These are phyloP conservation scores for Polylopha cassiicola DNA, from an alignment of 2,888 invertebrate species.

Conservation along the genomic window DNA sequence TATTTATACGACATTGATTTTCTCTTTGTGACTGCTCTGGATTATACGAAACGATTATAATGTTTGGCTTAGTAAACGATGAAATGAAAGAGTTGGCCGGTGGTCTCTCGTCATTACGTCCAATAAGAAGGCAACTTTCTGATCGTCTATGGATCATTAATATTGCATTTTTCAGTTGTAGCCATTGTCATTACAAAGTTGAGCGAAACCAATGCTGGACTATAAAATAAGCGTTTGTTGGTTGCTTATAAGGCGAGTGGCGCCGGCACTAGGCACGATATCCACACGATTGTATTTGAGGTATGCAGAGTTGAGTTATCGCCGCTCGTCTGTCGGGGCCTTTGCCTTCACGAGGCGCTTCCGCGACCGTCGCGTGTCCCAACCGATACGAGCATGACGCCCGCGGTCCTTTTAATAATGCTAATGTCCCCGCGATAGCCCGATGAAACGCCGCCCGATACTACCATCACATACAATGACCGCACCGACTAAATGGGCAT, in stretches of 20 bases:
- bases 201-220: conserved; percentile 1
- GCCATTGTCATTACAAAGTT: background rate
- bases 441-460: conserved; percentile 51
- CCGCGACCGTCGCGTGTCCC: conserved; percentile 66
- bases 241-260: conserved; percentile 46
- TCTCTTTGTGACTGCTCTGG: conserved; percentile 42
- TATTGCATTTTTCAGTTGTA: background rate
- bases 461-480: conserved; percentile 62
- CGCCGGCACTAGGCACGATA: conserved; percentile 49
- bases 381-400: conserved; percentile 67
- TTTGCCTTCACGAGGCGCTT: conserved; percentile 59
- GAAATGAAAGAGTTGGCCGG: conserved; percentile 7
- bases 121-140: background rate
- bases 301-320: conserved; percentile 69
- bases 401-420: conserved; percentile 73
- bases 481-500: conserved; percentile 59
- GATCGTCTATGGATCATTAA: background rate
- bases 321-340: conserved; percentile 60
- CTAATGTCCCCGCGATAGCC: conserved; percentile 66
- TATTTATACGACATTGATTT: conserved; percentile 49
- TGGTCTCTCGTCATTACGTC: conserved; percentile 1
- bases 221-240: conserved; percentile 19
- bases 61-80: conserved; percentile 3
- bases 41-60: conserved; percentile 28
- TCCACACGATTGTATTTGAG: conserved; percentile 65